A percentile compares a stretch with the other conserved stretches of the same genome.
phyloP scores from a whole-genome alignment of 2,888 invertebrate genomes.

The Cordylochernes scorpioides region DNA sequence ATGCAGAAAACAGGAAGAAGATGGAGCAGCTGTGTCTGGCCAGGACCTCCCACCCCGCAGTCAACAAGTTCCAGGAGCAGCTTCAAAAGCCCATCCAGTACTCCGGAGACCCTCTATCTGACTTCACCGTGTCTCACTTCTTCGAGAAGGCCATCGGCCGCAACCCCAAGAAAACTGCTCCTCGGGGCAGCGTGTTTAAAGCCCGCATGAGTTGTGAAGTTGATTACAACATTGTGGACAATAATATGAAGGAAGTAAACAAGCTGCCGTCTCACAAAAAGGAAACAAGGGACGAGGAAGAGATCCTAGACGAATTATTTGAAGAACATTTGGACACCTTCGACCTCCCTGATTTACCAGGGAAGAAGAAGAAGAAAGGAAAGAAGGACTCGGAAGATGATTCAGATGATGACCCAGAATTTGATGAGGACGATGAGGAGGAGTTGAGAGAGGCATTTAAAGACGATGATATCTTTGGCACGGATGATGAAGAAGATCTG shows the following conservation, averaged over 20 bases:
- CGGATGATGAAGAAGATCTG: too few relatives aligned
- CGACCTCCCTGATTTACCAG: constrained; percentile 22
- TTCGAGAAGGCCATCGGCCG: constrained; percentile 83
- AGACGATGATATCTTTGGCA: too few relatives aligned
- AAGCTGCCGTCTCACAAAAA: constrained; percentile 46
- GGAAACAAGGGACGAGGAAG: constrained; percentile 32
- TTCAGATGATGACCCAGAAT: constrained; percentile 25
- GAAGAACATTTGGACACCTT: constrained; percentile 35
- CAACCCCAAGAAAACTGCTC: constrained; percentile 33
- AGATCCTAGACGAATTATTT: constrained; percentile 49
- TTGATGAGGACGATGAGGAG: constrained; percentile 20
- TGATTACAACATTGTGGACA: constrained; percentile 37
- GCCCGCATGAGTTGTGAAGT: constrained; percentile 22
- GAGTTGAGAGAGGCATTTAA: constrained; percentile 18
- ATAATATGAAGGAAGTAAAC: constrained; percentile 19
- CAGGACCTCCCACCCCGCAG: too few relatives aligned
- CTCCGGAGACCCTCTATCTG: constrained; percentile 70
- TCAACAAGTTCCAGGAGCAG: too few relatives aligned
- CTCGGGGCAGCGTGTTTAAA: constrained; percentile 2
- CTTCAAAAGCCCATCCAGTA: constrained; percentile 40
- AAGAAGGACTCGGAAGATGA: constrained; percentile 16
- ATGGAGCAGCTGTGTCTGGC: too few relatives aligned
- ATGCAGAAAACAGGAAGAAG: too few relatives aligned
- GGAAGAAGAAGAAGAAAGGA: constrained; percentile 16
- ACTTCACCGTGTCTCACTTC: constrained; percentile 68